Percentiles rank a stretch among this genome's conserved stretches.
phyloP scores from a whole-genome alignment of 2,113 vertebrate species.

The Salvelinus namaycush region DNA sequence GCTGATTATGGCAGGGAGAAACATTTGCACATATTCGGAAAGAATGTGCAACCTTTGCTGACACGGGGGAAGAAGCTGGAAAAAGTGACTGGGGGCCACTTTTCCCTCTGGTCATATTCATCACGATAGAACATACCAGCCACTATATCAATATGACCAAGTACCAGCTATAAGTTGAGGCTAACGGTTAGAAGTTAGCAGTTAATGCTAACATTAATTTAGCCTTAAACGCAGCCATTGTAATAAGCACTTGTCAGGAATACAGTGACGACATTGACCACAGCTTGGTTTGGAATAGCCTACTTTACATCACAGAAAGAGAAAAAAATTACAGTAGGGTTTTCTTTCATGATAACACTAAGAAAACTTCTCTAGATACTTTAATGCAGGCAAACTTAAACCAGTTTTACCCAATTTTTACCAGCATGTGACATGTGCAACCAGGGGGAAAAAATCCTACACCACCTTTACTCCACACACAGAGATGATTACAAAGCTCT shows the following conservation, averaged over 20 bases:
- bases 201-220: not conserved
- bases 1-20: slow-evolving; percentile 48
- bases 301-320: not conserved
- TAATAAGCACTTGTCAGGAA: slow-evolving; percentile 1
- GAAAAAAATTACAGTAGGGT: too few relatives aligned
- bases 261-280: not conserved
- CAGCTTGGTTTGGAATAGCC: not conserved
- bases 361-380: too few relatives aligned
- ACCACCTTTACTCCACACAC: too few relatives aligned
- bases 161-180: not conserved
- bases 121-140: not conserved
- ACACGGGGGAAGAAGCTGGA: slow-evolving; percentile 23
- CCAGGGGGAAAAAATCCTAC: too few relatives aligned
- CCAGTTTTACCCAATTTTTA: too few relatives aligned
- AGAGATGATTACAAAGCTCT: too few relatives aligned
- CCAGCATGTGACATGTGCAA: too few relatives aligned
- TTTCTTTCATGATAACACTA: too few relatives aligned
- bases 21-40: slow-evolving; percentile 45
- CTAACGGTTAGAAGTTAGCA: not conserved
- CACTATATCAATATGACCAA: not conserved
- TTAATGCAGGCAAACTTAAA: too few relatives aligned
- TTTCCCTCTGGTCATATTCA: slow-evolving; percentile 30
- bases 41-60: slow-evolving; percentile 49
- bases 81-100: not conserved
- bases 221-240: not conserved